A percentile compares a stretch with the other conserved stretches of the same genome.
Evolutionary conservation across 2,113 vertebrate genomes (phyloP).

Genomic region (Triplophysa tibetana): DNA sequence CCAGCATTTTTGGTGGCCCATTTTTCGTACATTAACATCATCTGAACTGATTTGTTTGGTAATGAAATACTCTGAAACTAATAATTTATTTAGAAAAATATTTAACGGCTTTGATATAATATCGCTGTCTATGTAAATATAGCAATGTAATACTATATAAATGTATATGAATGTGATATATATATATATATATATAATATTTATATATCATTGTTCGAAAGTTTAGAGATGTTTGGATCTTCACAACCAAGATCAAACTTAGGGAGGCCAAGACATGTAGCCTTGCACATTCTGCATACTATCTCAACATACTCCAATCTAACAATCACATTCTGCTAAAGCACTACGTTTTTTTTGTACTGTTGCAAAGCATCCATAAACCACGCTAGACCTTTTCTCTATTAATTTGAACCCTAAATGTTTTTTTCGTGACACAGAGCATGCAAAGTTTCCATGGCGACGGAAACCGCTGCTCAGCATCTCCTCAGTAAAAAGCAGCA

Average conservation of each 20-base stretch:
- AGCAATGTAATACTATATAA: too few species aligned
- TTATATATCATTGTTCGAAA: too few species aligned
- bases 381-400: slow-evolving; percentile 35
- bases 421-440: slow-evolving; percentile 55
- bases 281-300: not conserved
- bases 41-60: too few species aligned
- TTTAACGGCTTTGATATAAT: too few species aligned
- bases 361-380: slow-evolving; percentile 46
- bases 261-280: not conserved
- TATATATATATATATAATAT: too few species aligned
- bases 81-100: too few species aligned
- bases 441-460: slow-evolving; percentile 61
- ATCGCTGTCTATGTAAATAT: too few species aligned
- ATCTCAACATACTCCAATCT: not conserved
- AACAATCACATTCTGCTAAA: slow-evolving; percentile 31
- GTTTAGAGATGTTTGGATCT: not conserved
- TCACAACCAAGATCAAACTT: not conserved
- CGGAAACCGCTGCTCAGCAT: slow-evolving; percentile 52
- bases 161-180: too few species aligned
- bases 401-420: slow-evolving; percentile 59
- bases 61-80: too few species aligned
- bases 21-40: too few species aligned
- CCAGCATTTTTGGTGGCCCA: too few species aligned
- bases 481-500: slow-evolving; percentile 51
- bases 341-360: slow-evolving; percentile 37